Percentiles rank a stretch among this genome's conserved stretches.
Conservation (phyloP, 2,113 vertebrate species). For the Symphodus melops region DNA sequence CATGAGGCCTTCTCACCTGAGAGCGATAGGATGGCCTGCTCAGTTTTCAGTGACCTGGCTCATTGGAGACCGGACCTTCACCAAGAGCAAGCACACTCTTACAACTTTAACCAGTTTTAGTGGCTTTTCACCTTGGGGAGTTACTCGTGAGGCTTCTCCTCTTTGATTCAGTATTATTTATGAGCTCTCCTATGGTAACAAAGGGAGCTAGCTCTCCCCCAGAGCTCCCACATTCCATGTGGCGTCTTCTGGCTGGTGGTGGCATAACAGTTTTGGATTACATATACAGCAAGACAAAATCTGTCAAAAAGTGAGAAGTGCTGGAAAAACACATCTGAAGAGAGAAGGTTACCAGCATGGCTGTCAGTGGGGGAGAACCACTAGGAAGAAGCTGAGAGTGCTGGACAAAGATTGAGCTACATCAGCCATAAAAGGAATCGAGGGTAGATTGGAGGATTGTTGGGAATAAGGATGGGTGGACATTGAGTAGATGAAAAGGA, state of each 20-base stretch:
- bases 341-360: constrained; percentile 29
- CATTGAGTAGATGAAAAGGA: constrained; percentile 32
- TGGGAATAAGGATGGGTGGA: constrained; percentile 43
- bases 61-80: constrained; percentile 33
- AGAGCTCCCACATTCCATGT: constrained; percentile 62
- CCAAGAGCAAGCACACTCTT: constrained; percentile 30
- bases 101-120: constrained; percentile 51
- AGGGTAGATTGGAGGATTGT: constrained; percentile 31
- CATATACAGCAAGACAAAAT: constrained; percentile 59
- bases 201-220: constrained; percentile 55
- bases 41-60: constrained; percentile 42
- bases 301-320: constrained; percentile 41
- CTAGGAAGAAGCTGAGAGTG: constrained; percentile 30
- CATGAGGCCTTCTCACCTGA: constrained; percentile 58
- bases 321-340: constrained; percentile 48
- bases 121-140: constrained; percentile 61
- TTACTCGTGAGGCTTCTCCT: constrained; percentile 56
- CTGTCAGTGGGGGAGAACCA: constrained; percentile 45
- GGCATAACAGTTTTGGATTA: constrained; percentile 66
- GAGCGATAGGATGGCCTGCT: constrained; percentile 41
- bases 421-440: constrained; percentile 54
- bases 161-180: constrained; percentile 76
- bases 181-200: constrained; percentile 55
- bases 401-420: constrained; percentile 62
- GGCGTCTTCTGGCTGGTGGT: constrained; percentile 64